A percentile compares a stretch with the other conserved stretches of the same genome.
Conservation (phyloP, 1,140 invertebrate species). For the Gryllus bimaculatus region DNA sequence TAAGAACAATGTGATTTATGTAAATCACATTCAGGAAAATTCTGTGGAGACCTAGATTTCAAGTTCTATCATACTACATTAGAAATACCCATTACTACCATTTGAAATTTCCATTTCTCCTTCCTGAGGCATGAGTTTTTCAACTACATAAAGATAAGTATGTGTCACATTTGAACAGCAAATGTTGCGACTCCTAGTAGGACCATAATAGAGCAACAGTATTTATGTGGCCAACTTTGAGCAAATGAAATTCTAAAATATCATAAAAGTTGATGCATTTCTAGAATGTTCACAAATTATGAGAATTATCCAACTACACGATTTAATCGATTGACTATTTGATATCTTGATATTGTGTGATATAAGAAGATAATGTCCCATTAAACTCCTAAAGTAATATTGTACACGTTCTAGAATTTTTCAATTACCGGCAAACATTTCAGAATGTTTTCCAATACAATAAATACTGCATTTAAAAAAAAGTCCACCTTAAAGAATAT, state of each 20-base stretch:
- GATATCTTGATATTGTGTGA: background rate
- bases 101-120: background rate
- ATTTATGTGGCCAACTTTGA: background rate
- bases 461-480: background rate
- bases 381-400: no score
- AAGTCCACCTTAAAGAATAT: background rate
- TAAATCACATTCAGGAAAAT: no score
- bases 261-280: no score
- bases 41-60: no score
- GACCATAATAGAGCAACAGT: background rate
- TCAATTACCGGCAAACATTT: background rate
- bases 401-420: no score
- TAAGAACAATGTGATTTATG: no score
- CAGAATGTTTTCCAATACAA: background rate
- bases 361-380: background rate
- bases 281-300: background rate
- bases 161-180: background rate
- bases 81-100: background rate
- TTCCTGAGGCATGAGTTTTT: background rate
- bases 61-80: no score
- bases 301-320: background rate
- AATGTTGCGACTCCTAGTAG: background rate
- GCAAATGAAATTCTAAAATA: background rate
- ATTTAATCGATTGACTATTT: background rate
- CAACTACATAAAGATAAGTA: background rate